Evolutionary conservation across 2,888 invertebrate genomes (phyloP), one percentile per base, ranked within the genome.

Genomic region (Drosophila helvetica): DNA sequence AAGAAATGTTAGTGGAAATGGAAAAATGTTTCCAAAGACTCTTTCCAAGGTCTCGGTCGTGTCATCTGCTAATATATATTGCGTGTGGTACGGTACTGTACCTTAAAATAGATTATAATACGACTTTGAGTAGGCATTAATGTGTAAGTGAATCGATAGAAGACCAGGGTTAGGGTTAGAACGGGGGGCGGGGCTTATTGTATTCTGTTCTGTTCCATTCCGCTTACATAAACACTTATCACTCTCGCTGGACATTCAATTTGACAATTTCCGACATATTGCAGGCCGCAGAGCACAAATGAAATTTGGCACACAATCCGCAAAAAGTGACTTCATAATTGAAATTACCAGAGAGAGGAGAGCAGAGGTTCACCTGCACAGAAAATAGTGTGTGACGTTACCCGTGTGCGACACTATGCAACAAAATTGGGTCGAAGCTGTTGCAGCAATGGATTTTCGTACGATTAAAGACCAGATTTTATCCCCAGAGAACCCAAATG

Each of bases 331-430:
- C 74, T 74, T 75, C 74, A 74, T 69, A 70, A 57, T 62, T 57
- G 43, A 57, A 61, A 45, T 51, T 47, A 27, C 25, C n/a, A 38
- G 38, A 7, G 7, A 38, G 15, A 19, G 22, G 43, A 46, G 55
- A 38, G 15, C 19, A 30, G 43, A 46, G 55, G 54, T 74, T 58
- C 55, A 30, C 51, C 43, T 65, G 65, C 56, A 54, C 15, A 53
- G 53, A 69, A 75, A 74, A 74, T 74, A 74, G 52, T 47, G 22
- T 46, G 55, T 75, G 74, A 74, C 74, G 74, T 45, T 74, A 75
- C 69, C 53, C 25, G 38, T 15, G 12, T 18, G 42, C 19, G 25
- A 55, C 63, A 69, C 70, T 46, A 15, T 19, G 3, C 30, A 19
- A 42, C 61, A 75, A 25, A 38, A 56, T 33, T 4, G 7, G 15